Evolutionary conservation across 30 jellyfish, hydroid and myxozoan genomes (phyloP), one percentile per base, ranked within the genome.

Genomic region (Clytia hemisphaerica): DNA sequence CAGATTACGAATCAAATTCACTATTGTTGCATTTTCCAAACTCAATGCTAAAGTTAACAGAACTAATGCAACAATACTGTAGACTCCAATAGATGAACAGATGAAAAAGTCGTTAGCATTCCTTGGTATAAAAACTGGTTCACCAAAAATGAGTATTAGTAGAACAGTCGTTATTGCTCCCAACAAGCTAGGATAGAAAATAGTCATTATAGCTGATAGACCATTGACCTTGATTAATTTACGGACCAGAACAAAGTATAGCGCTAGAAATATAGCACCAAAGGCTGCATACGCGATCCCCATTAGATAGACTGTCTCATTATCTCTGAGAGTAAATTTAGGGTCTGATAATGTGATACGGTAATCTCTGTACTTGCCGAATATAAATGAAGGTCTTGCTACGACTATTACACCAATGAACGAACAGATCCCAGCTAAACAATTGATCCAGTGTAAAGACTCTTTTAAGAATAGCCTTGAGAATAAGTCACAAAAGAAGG

Each of bases 1-100:
- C 10, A 85, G 77, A 47, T 85, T 85, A 35, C 95, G 58, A 14
- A 85, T 72, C 4, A 85, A 42, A 21, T 60, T 67, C 16, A 85
- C 76, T 14, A 88, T 88, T 1, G 93, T 87, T 10, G 95, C 95
- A 62, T 78, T 71, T 59, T 85, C 95, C 25, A 76, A 57, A 61
- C 58, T 63, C 29, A 85, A 53, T 16, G 95, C 57, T n/a, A 54
- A 36, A 10, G 95, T 71, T 18, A 85, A 70, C 12, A 76, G 49
- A 3, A 51, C 5, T 25, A 85, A 48, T 4, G 93, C 95, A 1
- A 62, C 18, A 4, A 50, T 55, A 12, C 88, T 82, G 15, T 58
- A 30, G 1, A 85, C 42, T 3, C 95, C 95, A 18, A 85, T 89
- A n/a, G 67, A 61, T 2, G 77, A 2, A 6, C 61, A 53, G 75